phyloP scores from a whole-genome alignment of 1,140 invertebrate genomes.

The Eubasilissa regina region DNA sequence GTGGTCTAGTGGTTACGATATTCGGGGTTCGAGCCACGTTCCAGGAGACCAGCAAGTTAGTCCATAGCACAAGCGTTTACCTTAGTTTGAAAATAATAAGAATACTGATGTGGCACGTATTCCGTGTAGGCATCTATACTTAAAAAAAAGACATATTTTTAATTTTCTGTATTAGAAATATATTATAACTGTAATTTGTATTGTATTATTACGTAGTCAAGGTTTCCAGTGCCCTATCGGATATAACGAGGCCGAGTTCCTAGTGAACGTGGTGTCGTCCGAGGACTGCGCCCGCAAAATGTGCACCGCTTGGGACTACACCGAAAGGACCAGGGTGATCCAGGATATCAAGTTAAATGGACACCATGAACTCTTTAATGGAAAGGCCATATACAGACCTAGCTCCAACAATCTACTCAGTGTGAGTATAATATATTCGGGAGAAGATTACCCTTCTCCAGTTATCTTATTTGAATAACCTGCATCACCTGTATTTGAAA shows the following conservation, averaged over 20 bases:
- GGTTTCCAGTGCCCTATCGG: constrained; percentile 75
- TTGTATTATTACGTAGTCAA: constrained; percentile 61
- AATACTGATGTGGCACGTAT: too few species aligned
- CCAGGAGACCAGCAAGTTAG: too few species aligned
- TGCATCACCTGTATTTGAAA: too few species aligned
- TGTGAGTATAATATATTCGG: constrained; percentile 65
- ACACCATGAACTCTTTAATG: constrained; percentile 68
- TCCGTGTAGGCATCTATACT: too few species aligned
- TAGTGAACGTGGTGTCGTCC: constrained; percentile 68
- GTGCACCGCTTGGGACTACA: constrained; percentile 51
- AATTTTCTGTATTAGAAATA: too few species aligned
- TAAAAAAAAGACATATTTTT: not conserved
- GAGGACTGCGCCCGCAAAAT: constrained; percentile 46
- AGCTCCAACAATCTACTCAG: constrained; percentile 72
- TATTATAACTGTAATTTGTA: too few species aligned
- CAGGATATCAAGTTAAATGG: not conserved
- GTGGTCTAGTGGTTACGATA: too few species aligned
- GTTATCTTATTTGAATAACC: too few species aligned
- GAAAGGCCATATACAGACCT: constrained; percentile 67
- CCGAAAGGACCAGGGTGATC: constrained; percentile 2
- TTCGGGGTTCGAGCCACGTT: too few species aligned
- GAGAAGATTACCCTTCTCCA: constrained; percentile 60
- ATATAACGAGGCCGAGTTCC: constrained; percentile 84
- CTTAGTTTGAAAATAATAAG: too few species aligned
- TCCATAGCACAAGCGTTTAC: too few species aligned